Percentiles rank a stretch among this genome's conserved stretches.
Evolutionary conservation across 1,140 invertebrate genomes (phyloP).

Genomic region (silkworm (Bombyx mori)): ASM3026992v2 NC_085110.1:9336501-9337000

Average conservation of each 20-base stretch:
- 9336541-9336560: constrained; percentile 63
- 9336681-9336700: too few relatives aligned
- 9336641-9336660: too few relatives aligned
- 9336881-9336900: constrained; percentile 56
- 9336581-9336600: too few relatives aligned
- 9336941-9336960: constrained; percentile 49
- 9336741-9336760: too few relatives aligned
- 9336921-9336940: constrained; percentile 58
- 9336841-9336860: constrained; percentile 52
- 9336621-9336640: too few relatives aligned
- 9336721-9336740: too few relatives aligned
- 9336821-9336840: constrained; percentile 55
- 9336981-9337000: neutral
- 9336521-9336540: constrained; percentile 63
- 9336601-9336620: too few relatives aligned
- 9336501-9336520: constrained; percentile 74
- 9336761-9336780: constrained; percentile 73
- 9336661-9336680: too few relatives aligned
- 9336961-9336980: neutral
- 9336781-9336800: constrained; percentile 72
- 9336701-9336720: too few relatives aligned
- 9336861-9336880: constrained; percentile 43
- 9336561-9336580: constrained; percentile 52
- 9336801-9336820: constrained; percentile 71
- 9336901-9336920: constrained; percentile 61